Evolutionary conservation across 2,797 vertebrate species (phyloP).

Genomic region (Rhodeus uyekii): DNA sequence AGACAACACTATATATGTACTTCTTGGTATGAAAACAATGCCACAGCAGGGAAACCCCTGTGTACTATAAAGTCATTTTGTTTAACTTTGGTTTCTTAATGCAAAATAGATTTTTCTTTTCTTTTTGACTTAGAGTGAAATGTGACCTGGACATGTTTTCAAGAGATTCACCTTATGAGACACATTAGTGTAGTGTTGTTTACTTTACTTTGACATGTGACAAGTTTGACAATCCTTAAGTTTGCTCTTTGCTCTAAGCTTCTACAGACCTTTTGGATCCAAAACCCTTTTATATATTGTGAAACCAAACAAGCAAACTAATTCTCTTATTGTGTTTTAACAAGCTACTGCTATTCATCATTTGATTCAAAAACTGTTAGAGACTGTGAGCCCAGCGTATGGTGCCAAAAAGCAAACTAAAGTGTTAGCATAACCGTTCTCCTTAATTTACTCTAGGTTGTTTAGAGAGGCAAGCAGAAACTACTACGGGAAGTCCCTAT

Average conservation of each 20-base stretch:
- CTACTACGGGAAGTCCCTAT: conserved; percentile 6
- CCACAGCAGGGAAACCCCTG: no score
- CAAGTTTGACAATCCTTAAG: not conserved
- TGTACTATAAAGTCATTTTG: no score
- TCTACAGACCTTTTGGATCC: conserved; percentile 10
- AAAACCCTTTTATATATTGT: not conserved
- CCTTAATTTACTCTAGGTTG: conserved; percentile 70
- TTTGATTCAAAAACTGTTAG: not conserved
- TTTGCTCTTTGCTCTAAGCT: not conserved
- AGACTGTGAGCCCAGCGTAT: not conserved
- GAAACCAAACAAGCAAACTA: not conserved
- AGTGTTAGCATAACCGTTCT: conserved; percentile 59
- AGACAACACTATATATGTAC: not conserved
- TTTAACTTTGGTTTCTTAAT: not conserved
- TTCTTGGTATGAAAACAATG: not conserved
- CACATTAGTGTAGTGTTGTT: not conserved
- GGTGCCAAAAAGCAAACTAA: not conserved
- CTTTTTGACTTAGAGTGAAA: not conserved
- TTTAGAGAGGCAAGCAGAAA: conserved; percentile 70
- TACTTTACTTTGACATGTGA: conserved; percentile 10
- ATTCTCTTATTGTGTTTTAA: not conserved
- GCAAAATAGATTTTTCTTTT: not conserved
- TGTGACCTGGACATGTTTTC: not conserved
- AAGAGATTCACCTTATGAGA: not conserved
- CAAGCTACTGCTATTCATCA: not conserved